Base-by-base conservation (phyloP, 1,140 invertebrate species). In the Dreissena rostriformis region DNA sequence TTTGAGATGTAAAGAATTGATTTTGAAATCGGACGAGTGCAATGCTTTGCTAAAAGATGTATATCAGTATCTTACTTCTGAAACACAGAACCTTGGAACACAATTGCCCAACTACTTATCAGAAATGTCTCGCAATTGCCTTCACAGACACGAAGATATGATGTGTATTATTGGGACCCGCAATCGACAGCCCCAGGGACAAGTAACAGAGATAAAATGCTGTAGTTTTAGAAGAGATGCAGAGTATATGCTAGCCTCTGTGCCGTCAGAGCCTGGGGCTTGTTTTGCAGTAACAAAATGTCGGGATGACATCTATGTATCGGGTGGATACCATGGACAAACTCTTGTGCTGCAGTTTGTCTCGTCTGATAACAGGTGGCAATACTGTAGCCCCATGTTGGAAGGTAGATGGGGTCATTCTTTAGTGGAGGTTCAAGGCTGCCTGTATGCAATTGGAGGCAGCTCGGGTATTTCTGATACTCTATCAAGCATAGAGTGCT, bases 11-110 rank as follows among this genome's bases (percentile, higher is more conserved):
- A 90, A 94, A 93, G 4, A 96, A 95, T 82, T 95, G 76, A 95
- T 96, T 0, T 96, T 93, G 1, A 94, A 94, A 1, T 95, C 95
- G 78, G 95, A 95, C 10, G 93, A 94, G 1, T 96, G 96, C 85
- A 92, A 95, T 19, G 95, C 95, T 0, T 94, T 96, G 24, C 95
- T 96, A n/a, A 96, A 96, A 52, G 95, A 96, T n/a, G 39, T 84
- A 0, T 71, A 61, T 52, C 39, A 55, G 8, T 77, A 72, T 26
- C n/a, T 78, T 0, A 83, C 63, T 28, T 28, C 65, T 10, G 73
- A 75, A 22, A 6, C 57, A 5, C 17, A 61, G 17, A 22, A 28
- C 0, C 22, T 19, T 51, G 72, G 61, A 4, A 28, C 55, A 5
- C 29, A 55, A n/a, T 39, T 70, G 22, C 26, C 39, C 0, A 70